Evolutionary conservation across 2,113 vertebrate species (phyloP).

Genomic region (Rhea pennata): DNA sequence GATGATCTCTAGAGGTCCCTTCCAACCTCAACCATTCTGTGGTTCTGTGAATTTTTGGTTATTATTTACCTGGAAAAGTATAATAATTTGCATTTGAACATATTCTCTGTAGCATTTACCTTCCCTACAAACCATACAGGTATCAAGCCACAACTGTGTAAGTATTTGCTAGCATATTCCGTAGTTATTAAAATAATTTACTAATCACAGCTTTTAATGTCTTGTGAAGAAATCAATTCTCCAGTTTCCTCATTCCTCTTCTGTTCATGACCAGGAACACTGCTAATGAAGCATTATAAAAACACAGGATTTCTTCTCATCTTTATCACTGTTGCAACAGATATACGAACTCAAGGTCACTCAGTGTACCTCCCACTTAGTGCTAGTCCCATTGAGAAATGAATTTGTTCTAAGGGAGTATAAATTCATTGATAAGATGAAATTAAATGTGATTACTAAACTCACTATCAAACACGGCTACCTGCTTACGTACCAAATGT

Average conservation of each 20-base stretch:
- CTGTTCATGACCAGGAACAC: background rate
- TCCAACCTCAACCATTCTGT: no score
- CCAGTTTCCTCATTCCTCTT: background rate
- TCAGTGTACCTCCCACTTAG: background rate
- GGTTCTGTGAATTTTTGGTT: background rate
- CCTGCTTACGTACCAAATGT: background rate
- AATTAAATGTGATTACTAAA: conserved; percentile 3
- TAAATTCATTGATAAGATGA: background rate
- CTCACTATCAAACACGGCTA: background rate
- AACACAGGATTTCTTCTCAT: background rate
- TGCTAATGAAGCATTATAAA: background rate
- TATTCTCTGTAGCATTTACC: background rate
- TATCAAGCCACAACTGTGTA: background rate
- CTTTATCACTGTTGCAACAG: background rate
- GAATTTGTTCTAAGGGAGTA: background rate
- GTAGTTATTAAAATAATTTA: conserved; percentile 1
- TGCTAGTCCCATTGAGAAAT: background rate
- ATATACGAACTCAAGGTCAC: background rate
- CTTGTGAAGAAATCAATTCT: conserved; percentile 11
- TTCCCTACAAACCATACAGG: background rate
- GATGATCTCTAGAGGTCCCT: no score
- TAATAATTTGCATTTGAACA: background rate
- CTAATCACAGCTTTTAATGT: background rate
- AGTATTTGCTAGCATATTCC: background rate
- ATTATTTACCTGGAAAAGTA: background rate